Base-by-base conservation (phyloP, 2,113 vertebrate genomes). In the Toxotes jaculatrix region DNA sequence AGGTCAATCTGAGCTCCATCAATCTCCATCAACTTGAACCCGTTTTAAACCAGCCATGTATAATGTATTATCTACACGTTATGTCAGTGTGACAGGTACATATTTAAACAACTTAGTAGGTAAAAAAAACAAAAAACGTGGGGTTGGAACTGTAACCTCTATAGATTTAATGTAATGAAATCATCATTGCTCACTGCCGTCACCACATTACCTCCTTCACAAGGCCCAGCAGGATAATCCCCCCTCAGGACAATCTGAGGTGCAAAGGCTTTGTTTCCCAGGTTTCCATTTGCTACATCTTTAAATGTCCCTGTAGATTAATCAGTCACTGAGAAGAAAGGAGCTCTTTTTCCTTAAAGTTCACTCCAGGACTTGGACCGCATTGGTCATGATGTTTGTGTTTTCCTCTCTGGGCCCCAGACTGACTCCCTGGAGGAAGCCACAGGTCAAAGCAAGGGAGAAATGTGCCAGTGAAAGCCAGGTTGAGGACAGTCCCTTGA, bases 351-450 rank as follows among this genome's bases (percentile, higher is more conserved):
- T 53, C 9, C 42, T 57, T 43, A 19, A 11, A 77, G 83, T 89
- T 89, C 80, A 87, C 53, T 59, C 74, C 31, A 49, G 87, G 84
- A 87, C 76, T 77, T 23, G 32, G 56, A 59, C 80, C 61, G 16
- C 81, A 60, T 62, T 87, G 68, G 27, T 81, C 73, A 90, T 75
- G 71, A 77, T 82, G 68, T 85, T 87, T 82, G 71, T 78, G 63
- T 86, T 90, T 79, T 80, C 59, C 74, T 74, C 73, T 66, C 36
- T 6, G 16, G 85, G 56, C 72, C 83, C 81, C 78, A 74, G 64
- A 69, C 51, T 43, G 51, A 56, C 56, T 85, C 87, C 16, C n/a
- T 31, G 16, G 77, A 84, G 77, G 43, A 70, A 68, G 73, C 60
- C 67, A 60, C 56, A 21, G 82, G 73, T 79, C 83, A 83, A 3